Base-by-base conservation (phyloP, 53 echinoderm and acorn worm species). In the Arbacia lixula region DNA sequence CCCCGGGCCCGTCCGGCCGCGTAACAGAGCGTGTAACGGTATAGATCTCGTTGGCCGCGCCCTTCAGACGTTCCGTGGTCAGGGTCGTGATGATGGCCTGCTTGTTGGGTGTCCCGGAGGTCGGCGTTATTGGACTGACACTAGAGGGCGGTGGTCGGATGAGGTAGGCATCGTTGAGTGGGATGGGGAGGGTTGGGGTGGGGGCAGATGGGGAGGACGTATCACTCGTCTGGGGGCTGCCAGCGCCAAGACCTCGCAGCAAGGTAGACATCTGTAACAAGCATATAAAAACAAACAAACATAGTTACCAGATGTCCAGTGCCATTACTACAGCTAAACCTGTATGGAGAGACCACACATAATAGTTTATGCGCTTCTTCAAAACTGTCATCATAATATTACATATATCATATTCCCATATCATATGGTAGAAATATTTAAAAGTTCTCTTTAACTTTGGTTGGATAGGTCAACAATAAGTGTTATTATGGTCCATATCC, bases 221-320 rank as follows among this genome's bases (percentile, higher is more conserved):
- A 8, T 62, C 74, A 30, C 9, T 83, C 5, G 82, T 29, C 33
- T 81, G 82, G 14, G 90, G 90, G 46, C 93, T 90, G 5, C 85
- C 85, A 4, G 86, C 62, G 10, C 91, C 72, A 10, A 93, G 81
- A 22, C 95, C 92, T 14, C 91, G 87, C 3, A 95, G 88, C 30
- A 95, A 76, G 60, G 74, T 91, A 11, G 90, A 78, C 85, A 95
- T 95, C 95, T 95, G 92, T 53, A 66, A 67, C 32, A 32, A 56
- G 12, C n/a, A n/a, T n/a, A n/a, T n/a, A n/a, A n/a, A n/a, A n/a
- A n/a, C n/a, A n/a, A n/a, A n/a, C n/a, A n/a, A n/a, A n/a, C n/a
- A n/a, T n/a, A n/a, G n/a, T n/a, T n/a, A n/a, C n/a, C n/a, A n/a
- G n/a, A n/a, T n/a, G n/a, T n/a, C n/a, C n/a, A n/a, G n/a, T n/a